Conservation (phyloP, 1,140 invertebrate species). For the Apis laboriosa region DNA sequence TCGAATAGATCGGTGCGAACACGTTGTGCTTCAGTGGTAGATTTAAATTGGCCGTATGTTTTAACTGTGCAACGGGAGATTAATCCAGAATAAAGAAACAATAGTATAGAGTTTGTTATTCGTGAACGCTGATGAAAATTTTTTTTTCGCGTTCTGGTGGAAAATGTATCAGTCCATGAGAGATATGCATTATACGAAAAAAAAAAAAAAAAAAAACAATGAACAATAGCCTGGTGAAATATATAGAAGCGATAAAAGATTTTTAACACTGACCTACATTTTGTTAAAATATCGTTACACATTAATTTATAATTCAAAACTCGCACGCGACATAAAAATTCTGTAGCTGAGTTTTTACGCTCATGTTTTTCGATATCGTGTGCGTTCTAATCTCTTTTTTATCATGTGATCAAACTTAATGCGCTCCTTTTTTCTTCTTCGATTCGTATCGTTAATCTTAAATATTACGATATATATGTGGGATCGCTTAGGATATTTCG, state of each 20-base stretch:
- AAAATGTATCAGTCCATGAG: neutral
- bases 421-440: no score
- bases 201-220: no score
- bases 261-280: conserved; percentile 7
- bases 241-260: neutral
- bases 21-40: conserved; percentile 1
- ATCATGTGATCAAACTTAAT: neutral
- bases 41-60: conserved; percentile 23
- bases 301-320: conserved; percentile 53
- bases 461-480: accelerated
- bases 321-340: conserved; percentile 28
- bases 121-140: neutral
- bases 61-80: conserved; percentile 1
- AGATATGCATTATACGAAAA: neutral
- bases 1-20: neutral
- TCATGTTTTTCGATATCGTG: neutral
- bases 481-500: neutral
- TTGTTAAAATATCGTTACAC: neutral
- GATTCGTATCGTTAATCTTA: neutral
- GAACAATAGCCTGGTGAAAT: neutral
- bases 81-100: neutral
- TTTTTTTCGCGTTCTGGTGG: neutral
- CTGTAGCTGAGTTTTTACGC: conserved; percentile 19
- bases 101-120: neutral
- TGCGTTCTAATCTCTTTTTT: neutral